Percentiles rank a stretch among this genome's conserved stretches.
phyloP scores from a whole-genome alignment of 1,140 invertebrate genomes.

The Pseudomyrmex gracilis region DNA sequence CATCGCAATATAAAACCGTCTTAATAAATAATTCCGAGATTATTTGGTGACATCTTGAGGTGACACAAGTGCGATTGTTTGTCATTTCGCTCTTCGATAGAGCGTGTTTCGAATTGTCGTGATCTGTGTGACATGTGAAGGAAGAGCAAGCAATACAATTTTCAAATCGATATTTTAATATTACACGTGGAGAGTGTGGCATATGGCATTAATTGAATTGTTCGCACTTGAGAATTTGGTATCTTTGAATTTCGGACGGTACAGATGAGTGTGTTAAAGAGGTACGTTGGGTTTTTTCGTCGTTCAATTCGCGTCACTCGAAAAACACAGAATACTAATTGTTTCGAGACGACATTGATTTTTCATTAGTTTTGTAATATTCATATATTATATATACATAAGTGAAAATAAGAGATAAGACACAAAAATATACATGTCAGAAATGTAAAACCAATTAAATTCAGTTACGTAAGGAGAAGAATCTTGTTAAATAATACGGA shows the following conservation, averaged over 20 bases:
- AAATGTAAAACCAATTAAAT: background rate
- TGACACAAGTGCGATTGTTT: background rate
- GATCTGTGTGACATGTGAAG: background rate
- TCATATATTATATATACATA: background rate
- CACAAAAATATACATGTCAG: background rate
- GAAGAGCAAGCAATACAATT: background rate
- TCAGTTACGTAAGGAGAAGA: background rate
- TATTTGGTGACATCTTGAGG: background rate
- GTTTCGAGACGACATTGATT: background rate
- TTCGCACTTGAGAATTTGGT: slow-evolving; percentile 33
- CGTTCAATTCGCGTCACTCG: background rate
- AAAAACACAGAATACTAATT: background rate
- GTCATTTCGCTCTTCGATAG: background rate
- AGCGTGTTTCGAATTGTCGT: background rate
- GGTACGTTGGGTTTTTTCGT: slow-evolving; percentile 40
- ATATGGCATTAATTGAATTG: slow-evolving; percentile 46
- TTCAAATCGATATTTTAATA: too few relatives aligned
- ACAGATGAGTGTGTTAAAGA: slow-evolving; percentile 62
- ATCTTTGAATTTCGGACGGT: slow-evolving; percentile 46
- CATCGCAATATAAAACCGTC: background rate
- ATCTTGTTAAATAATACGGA: background rate
- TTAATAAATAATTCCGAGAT: background rate
- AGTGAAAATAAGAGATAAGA: background rate
- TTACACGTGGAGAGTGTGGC: slow-evolving; percentile 30
- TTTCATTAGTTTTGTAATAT: background rate